Conservation (phyloP, 1,140 invertebrate species). For the Glossosoma conforme region DNA sequence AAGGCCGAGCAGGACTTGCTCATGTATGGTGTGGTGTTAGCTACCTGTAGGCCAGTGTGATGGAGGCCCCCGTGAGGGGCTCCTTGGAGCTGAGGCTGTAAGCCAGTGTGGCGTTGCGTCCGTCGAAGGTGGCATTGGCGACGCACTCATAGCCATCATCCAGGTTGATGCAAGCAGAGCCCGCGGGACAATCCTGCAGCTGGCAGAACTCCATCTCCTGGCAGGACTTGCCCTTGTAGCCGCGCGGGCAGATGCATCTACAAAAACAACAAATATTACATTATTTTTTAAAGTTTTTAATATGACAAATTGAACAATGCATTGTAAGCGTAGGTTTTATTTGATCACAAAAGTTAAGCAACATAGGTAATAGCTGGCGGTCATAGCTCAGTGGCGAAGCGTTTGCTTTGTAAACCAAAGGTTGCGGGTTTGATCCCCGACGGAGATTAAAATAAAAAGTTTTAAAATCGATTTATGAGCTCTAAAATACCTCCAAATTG, state of each 20-base stretch:
- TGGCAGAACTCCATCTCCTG: constrained; percentile 90
- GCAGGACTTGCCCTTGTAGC: constrained; percentile 90
- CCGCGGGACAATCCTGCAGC: constrained; percentile 73
- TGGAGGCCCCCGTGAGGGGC: constrained; percentile 19
- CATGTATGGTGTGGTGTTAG: constrained; percentile 39
- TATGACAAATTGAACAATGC: too few species aligned
- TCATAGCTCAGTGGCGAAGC: too few species aligned
- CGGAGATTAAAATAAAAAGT: too few species aligned
- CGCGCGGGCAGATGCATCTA: constrained; percentile 76
- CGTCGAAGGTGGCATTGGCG: constrained; percentile 82
- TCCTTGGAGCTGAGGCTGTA: constrained; percentile 43
- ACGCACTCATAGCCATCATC: constrained; percentile 89
- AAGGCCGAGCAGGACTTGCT: constrained; percentile 35
- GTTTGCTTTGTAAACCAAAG: too few species aligned
- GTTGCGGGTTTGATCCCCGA: too few species aligned
- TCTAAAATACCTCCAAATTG: too few species aligned
- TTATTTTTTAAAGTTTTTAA: too few species aligned
- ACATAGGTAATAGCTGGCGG: too few species aligned
- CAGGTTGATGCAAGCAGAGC: constrained; percentile 80
- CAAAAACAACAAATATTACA: background rate
- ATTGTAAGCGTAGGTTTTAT: too few species aligned
- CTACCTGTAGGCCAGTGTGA: constrained; percentile 34
- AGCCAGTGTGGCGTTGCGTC: constrained; percentile 55
- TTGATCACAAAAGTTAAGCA: too few species aligned
- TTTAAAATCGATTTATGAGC: too few species aligned